These are phyloP conservation scores for Temnothorax unifasciatus DNA, from an alignment of 2,888 invertebrate genomes.

Conservation along the genomic window DNA sequence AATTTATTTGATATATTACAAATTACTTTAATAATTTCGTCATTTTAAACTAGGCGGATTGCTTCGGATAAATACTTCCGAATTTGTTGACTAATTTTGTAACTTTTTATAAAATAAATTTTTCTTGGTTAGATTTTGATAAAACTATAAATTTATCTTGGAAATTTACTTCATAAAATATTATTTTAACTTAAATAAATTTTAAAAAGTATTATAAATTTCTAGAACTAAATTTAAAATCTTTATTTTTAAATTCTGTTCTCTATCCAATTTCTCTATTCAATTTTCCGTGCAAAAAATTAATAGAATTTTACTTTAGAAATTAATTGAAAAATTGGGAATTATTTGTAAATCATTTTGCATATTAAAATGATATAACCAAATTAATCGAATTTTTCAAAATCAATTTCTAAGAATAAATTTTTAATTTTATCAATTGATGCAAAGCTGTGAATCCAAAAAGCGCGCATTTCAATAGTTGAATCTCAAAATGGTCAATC, in stretches of 20 bases:
- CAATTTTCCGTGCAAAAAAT: neutral
- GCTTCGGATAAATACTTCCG: constrained; percentile 32
- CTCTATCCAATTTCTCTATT: neutral
- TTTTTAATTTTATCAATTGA: constrained; percentile 28
- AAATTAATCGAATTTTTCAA: constrained; percentile 17
- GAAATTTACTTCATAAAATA: constrained; percentile 17
- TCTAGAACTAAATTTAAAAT: neutral
- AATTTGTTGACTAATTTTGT: constrained; percentile 33
- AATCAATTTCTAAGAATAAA: constrained; percentile 38
- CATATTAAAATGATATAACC: constrained; percentile 13
- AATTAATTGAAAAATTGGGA: constrained; percentile 8
- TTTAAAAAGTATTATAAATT: neutral
- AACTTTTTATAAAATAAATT: constrained; percentile 30
- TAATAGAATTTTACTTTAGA: constrained; percentile 14
- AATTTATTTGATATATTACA: constrained; percentile 48
- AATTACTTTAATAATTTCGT: constrained; percentile 47
- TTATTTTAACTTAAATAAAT: neutral
- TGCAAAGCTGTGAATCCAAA: constrained; percentile 17
- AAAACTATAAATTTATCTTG: constrained; percentile 37
- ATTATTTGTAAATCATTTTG: constrained; percentile 6
- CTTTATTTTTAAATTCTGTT: constrained; percentile 2
- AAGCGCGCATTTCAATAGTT: neutral
- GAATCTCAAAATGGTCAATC: constrained; percentile 18
- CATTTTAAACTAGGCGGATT: constrained; percentile 31
- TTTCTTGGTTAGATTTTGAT: neutral